These are phyloP conservation scores for Morbakka virulenta DNA, from an alignment of 30 jellyfish, hydroid and myxozoan species.

Conservation along the genomic window DNA sequence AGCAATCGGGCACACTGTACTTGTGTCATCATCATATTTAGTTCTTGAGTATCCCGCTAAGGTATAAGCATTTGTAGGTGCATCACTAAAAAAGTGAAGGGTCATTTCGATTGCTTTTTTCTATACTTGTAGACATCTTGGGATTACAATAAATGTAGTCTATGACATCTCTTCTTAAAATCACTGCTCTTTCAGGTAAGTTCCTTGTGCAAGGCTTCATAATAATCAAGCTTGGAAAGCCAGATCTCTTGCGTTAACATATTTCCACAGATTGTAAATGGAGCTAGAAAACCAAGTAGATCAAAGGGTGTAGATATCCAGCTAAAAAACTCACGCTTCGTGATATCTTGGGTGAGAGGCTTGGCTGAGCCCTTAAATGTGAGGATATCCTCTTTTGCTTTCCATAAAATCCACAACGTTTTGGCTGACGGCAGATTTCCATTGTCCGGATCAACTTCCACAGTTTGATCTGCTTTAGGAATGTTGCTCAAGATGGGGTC, in stretches of 20 bases:
- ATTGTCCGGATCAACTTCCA: slow-evolving; percentile 25
- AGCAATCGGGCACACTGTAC: slow-evolving; percentile 7
- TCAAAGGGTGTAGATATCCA: too few species aligned
- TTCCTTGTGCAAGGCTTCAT: slow-evolving; percentile 21
- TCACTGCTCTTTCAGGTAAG: slow-evolving; percentile 2
- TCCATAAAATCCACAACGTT: slow-evolving; percentile 26
- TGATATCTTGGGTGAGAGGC: background rate
- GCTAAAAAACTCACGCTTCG: too few species aligned
- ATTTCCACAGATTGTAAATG: too few species aligned
- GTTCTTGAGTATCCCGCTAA: slow-evolving; percentile 20
- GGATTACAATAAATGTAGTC: background rate
- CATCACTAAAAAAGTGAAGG: slow-evolving; percentile 50
- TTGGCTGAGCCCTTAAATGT: background rate
- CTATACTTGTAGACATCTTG: slow-evolving; percentile 19
- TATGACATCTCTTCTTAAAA: slow-evolving; percentile 10
- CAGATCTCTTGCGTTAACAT: slow-evolving; percentile 10
- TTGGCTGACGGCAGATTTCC: slow-evolving; percentile 40
- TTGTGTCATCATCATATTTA: background rate
- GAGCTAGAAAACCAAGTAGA: too few species aligned
- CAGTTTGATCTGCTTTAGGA: slow-evolving; percentile 50
- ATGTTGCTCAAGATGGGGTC: slow-evolving; percentile 12
- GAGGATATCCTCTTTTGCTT: slow-evolving; percentile 15
- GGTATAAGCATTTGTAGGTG: slow-evolving; percentile 37
- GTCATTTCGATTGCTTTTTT: background rate
- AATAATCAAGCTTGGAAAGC: slow-evolving; percentile 11